Evolutionary conservation across 2,797 vertebrate genomes (phyloP), one percentile per base, ranked within the genome.

Genomic region (Chelmon rostratus): DNA sequence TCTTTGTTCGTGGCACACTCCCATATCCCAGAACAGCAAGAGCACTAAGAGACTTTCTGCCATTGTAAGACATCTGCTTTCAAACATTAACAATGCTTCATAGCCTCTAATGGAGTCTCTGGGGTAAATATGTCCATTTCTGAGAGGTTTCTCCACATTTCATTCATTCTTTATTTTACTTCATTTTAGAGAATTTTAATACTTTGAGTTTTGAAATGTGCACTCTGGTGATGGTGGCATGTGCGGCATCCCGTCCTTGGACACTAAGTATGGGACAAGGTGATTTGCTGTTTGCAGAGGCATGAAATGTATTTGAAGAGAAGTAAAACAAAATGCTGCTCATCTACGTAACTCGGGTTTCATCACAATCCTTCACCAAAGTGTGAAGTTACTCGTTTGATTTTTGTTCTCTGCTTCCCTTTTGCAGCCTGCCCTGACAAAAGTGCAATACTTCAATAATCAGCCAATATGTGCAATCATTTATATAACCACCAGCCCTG

Each of bases 51-150:
- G 72, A 82, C 76, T 70, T 67, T 79, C 50, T 77, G 70, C 79
- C 53, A 87, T 85, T 88, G 70, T 76, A 77, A 92, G 81, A 90
- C 92, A 92, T 91, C 89, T 92, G 89, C 86, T 91, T 92, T 89
- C 77, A 83, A 84, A 87, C 72, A 88, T 89, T 92, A 87, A 84
- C 75, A 89, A 86, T 82, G 87, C 85, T 83, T 82, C 79, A 78
- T 62, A 81, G 86, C 76, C 53, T 84, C 68, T 84, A 90, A 90
- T 88, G 69, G 77, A 74, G 64, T 86, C 87, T 79, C 69, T 49
- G 35, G 79, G 82, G 80, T 80, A 86, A 90, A 91, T 67, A 71
- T 62, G 78, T 76, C 49, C 19, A 67, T 85, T 88, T 83, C 57
- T 77, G 31, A 65, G 68, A 74, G 77, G 47, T 61, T 33, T 69